phyloP scores from a whole-genome alignment of 1,140 invertebrate species.

The Drosophila tropicalis region DNA sequence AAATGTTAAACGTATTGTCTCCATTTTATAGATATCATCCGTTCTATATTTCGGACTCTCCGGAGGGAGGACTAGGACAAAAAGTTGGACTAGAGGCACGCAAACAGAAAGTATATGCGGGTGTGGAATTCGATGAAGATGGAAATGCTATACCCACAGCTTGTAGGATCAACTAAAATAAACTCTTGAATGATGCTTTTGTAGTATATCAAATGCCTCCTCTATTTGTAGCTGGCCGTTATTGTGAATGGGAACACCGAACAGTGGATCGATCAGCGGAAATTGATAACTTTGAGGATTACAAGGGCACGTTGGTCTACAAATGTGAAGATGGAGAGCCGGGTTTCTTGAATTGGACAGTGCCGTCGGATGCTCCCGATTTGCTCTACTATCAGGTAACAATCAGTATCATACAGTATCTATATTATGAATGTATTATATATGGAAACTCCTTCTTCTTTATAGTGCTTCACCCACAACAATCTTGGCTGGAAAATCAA shows the following conservation, averaged over 20 bases:
- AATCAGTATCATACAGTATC: too few relatives aligned
- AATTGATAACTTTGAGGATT: constrained; percentile 85
- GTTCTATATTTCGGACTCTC: constrained; percentile 95
- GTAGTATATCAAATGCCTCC: neutral
- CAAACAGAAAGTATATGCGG: constrained; percentile 90
- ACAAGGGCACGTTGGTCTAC: constrained; percentile 89
- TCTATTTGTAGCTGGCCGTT: constrained; percentile 62
- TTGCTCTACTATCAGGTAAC: constrained; percentile 94
- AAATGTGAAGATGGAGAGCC: constrained; percentile 90
- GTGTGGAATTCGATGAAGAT: constrained; percentile 89
- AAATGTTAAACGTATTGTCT: too few relatives aligned
- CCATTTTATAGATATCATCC: constrained; percentile 90
- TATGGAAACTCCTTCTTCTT: constrained; percentile 36
- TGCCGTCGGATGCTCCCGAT: constrained; percentile 91
- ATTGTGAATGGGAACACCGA: constrained; percentile 78
- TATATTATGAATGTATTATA: too few relatives aligned
- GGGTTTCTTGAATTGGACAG: constrained; percentile 91
- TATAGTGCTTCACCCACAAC: constrained; percentile 95
- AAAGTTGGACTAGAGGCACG: constrained; percentile 88
- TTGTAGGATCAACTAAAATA: constrained; percentile 82
- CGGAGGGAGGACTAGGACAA: constrained; percentile 92
- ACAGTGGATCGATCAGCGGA: constrained; percentile 72
- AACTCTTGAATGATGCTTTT: neutral
- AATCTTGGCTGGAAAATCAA: constrained; percentile 97
- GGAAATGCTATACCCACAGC: constrained; percentile 91